Evolutionary conservation across 2,113 vertebrate genomes (phyloP).

Genomic region (Myanophis thanlyinensis): DNA sequence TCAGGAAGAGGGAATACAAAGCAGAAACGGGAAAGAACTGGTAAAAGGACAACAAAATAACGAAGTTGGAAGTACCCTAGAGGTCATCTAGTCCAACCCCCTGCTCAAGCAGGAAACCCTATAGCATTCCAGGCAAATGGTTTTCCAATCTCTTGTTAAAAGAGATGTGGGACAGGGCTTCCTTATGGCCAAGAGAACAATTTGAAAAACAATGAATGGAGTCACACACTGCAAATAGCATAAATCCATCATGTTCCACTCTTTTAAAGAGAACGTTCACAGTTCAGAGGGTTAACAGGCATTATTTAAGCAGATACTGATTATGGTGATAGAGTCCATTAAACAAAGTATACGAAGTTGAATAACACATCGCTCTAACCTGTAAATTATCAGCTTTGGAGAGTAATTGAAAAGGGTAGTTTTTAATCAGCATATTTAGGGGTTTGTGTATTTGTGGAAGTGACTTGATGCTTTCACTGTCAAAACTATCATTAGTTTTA

Average conservation of each 20-base stretch:
- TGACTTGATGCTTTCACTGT: neutral
- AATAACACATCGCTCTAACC: neutral
- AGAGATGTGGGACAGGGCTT: neutral
- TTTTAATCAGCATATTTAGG: neutral
- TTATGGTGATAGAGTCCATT: neutral
- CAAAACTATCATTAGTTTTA: constrained; percentile 18
- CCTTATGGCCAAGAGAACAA: neutral
- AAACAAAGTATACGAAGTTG: neutral
- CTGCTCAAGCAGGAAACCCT: neutral
- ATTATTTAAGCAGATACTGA: constrained; percentile 4
- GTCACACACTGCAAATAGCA: neutral
- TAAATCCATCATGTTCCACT: neutral
- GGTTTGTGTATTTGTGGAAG: neutral
- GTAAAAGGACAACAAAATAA: neutral
- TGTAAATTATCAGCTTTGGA: neutral
- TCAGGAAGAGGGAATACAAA: neutral
- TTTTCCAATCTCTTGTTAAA: neutral
- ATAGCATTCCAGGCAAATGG: neutral
- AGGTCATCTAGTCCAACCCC: too few relatives aligned
- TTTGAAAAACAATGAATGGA: neutral
- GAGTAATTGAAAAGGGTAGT: neutral
- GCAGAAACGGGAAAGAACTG: neutral
- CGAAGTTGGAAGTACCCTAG: neutral
- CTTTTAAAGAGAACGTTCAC: neutral
- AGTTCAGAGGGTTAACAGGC: neutral